These are phyloP conservation scores for Cylindroiulus punctatus DNA, from an alignment of 2,888 invertebrate genomes.

Conservation along the genomic window DNA sequence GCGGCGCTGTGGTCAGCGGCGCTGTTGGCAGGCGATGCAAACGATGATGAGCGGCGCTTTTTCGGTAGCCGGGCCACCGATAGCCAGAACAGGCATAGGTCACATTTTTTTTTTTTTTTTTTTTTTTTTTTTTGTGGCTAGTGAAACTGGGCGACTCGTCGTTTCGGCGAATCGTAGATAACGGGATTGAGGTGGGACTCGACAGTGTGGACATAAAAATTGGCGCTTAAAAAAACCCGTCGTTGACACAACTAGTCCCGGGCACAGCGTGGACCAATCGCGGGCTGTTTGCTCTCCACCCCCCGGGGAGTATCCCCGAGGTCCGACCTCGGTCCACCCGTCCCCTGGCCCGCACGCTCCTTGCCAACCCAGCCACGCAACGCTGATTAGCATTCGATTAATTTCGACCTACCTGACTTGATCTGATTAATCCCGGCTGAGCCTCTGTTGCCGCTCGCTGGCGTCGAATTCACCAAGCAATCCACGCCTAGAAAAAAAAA, in stretches of 20 bases:
- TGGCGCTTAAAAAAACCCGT: not conserved
- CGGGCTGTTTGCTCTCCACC: not conserved
- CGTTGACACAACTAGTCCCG: slow-evolving; percentile 2
- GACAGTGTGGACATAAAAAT: not conserved
- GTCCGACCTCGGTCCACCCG: slow-evolving; percentile 26
- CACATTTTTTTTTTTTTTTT: not conserved
- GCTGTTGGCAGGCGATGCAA: not conserved
- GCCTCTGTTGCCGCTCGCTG: slow-evolving; percentile 26
- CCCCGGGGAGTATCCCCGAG: not conserved
- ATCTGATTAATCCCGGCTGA: slow-evolving; percentile 32
- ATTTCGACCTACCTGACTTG: slow-evolving; percentile 32
- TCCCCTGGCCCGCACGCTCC: not conserved
- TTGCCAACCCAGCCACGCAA: slow-evolving; percentile 24
- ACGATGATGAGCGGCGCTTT: not conserved
- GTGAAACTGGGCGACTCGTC: not conserved
- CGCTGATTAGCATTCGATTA: not conserved
- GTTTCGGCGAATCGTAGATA: not conserved
- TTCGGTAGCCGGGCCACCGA: slow-evolving; percentile 17
- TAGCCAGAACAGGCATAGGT: slow-evolving; percentile 20
- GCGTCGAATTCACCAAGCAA: slow-evolving; percentile 32
- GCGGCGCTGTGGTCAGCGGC: not conserved
- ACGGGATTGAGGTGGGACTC: slow-evolving; percentile 24
- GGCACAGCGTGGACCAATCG: not conserved
- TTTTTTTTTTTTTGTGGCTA: too few species aligned
- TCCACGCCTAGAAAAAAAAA: slow-evolving; percentile 12